Percentiles rank a stretch among this genome's conserved stretches.
Evolutionary conservation across 2,797 vertebrate genomes (phyloP).

Genomic region (Podarcis lilfordi): DNA sequence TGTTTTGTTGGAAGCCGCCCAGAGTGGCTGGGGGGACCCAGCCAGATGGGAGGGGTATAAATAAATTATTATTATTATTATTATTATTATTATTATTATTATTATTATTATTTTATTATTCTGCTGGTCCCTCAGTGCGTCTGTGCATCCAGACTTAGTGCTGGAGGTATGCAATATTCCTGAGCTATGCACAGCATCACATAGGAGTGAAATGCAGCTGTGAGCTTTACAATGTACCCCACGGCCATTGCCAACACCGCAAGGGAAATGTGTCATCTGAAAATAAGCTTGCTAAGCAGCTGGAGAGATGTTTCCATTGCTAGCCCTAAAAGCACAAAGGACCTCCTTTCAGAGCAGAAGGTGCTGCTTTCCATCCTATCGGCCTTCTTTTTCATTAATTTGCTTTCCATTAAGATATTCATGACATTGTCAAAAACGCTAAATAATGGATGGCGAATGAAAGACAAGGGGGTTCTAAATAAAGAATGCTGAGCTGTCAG

Average conservation of each 20-base stretch:
- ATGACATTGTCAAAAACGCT: slow-evolving; percentile 48
- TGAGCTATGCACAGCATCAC: slow-evolving; percentile 9
- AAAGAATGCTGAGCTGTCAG: slow-evolving; percentile 19
- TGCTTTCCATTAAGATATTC: slow-evolving; percentile 51
- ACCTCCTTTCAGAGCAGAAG: background rate
- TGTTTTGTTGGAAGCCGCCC: too few species aligned
- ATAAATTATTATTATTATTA: too few species aligned
- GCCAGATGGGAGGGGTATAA: too few species aligned
- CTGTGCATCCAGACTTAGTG: background rate
- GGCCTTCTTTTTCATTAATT: slow-evolving; percentile 42
- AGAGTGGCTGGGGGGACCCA: too few species aligned
- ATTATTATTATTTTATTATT: too few species aligned
- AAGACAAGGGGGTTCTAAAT: background rate
- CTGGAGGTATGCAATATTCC: background rate
- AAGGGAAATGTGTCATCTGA: fast-evolving
- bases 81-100: too few species aligned
- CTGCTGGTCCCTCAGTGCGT: background rate
- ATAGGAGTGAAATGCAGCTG: background rate
- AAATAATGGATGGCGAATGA: slow-evolving; percentile 52
- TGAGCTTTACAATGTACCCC: fast-evolving
- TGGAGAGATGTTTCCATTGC: background rate
- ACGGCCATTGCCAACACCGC: fast-evolving
- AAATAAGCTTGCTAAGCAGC: background rate
- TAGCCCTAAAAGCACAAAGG: slow-evolving; percentile 34
- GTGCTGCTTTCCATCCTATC: background rate